phyloP scores from a whole-genome alignment of 2,113 vertebrate species.

The Empidonax traillii region DNA sequence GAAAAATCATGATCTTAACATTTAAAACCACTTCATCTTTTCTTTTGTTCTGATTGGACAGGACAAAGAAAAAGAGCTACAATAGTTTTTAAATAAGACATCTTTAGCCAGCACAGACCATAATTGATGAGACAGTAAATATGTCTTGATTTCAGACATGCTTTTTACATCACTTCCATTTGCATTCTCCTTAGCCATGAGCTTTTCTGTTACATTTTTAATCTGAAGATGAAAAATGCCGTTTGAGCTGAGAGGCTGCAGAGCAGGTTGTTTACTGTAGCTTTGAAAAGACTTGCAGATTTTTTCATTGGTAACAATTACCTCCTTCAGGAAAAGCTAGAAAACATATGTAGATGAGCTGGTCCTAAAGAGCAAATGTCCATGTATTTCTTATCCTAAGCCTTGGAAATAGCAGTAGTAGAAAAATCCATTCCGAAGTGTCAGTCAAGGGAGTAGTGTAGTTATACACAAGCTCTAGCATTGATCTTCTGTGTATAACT shows the following conservation, averaged over 20 bases:
- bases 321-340: neutral
- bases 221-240: neutral
- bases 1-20: constrained; percentile 7
- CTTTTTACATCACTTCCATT: neutral
- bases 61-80: neutral
- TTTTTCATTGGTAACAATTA: neutral
- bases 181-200: neutral
- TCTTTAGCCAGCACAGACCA: neutral
- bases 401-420: neutral
- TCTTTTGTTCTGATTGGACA: constrained; percentile 5
- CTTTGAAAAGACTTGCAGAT: neutral
- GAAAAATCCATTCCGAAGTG: neutral
- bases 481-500: neutral
- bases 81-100: neutral
- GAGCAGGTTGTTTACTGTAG: neutral
- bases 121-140: neutral
- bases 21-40: constrained; percentile 7
- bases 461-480: neutral
- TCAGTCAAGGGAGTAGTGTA: neutral
- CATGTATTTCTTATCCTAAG: neutral
- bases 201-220: neutral
- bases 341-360: neutral
- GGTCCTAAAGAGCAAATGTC: neutral
- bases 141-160: neutral
- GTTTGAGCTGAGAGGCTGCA: neutral